Evolutionary conservation across 2,113 vertebrate genomes (phyloP).

Genomic region (Planiliza haematocheilus): DNA sequence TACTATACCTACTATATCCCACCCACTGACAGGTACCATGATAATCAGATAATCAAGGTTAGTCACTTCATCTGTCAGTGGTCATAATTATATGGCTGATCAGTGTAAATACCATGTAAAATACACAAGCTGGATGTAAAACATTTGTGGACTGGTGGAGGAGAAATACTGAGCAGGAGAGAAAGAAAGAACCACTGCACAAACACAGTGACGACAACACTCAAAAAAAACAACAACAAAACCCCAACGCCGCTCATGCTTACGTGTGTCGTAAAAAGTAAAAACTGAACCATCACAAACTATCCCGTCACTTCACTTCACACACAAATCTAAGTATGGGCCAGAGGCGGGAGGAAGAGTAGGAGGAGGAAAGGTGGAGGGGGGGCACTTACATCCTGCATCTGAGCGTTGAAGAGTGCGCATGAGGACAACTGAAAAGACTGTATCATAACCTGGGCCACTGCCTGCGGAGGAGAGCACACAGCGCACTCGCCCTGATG

Average conservation of each 20-base stretch:
- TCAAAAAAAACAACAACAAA: constrained; percentile 42
- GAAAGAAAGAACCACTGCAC: constrained; percentile 71
- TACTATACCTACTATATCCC: too few relatives aligned
- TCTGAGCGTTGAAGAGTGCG: constrained; percentile 98
- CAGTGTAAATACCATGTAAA: constrained; percentile 32
- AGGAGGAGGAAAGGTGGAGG: constrained; percentile 5
- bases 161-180: constrained; percentile 53
- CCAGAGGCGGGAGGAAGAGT: constrained; percentile 48
- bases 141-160: constrained; percentile 56
- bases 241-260: constrained; percentile 68
- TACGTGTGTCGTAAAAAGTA: constrained; percentile 62
- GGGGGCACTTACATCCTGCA: constrained; percentile 96
- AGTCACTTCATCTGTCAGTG: too few relatives aligned
- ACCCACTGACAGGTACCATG: too few relatives aligned
- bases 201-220: constrained; percentile 77
- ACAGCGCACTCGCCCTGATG: constrained; percentile 86
- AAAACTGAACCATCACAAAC: constrained; percentile 45
- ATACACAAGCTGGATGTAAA: constrained; percentile 54
- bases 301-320: constrained; percentile 40
- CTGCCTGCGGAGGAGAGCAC: constrained; percentile 94
- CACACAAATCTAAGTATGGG: constrained; percentile 75
- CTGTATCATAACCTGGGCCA: constrained; percentile 99
- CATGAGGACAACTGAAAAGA: constrained; percentile 99
- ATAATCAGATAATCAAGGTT: too few relatives aligned
- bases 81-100: too few relatives aligned